Evolutionary conservation across 1,140 invertebrate genomes (phyloP).

Genomic region (Cryptotermes secundus): DNA sequence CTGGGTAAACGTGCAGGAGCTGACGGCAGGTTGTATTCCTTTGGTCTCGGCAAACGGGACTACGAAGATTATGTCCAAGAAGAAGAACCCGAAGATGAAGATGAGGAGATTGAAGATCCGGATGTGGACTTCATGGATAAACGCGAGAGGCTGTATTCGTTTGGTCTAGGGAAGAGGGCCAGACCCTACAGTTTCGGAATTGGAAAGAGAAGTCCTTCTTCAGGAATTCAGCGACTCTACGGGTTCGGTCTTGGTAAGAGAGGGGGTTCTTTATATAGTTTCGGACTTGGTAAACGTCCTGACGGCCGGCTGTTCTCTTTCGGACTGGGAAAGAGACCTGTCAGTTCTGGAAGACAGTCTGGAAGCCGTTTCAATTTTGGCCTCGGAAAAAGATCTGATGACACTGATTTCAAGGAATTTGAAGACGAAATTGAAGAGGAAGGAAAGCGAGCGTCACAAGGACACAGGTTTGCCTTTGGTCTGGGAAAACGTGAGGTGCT

Average conservation of each 20-base stretch:
- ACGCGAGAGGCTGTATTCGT: slow-evolving; percentile 52
- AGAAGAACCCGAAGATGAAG: slow-evolving; percentile 37
- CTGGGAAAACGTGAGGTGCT: slow-evolving; percentile 36
- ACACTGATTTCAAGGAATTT: background rate
- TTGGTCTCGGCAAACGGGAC: slow-evolving; percentile 41
- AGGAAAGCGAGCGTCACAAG: slow-evolving; percentile 19
- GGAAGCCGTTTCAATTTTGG: slow-evolving; percentile 34
- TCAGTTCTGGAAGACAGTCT: slow-evolving; percentile 7
- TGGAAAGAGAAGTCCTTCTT: slow-evolving; percentile 34
- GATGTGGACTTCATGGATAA: slow-evolving; percentile 32
- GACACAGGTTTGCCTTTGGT: slow-evolving; percentile 33
- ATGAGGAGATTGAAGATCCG: background rate
- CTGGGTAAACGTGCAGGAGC: slow-evolving; percentile 45
- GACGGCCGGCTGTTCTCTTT: slow-evolving; percentile 38
- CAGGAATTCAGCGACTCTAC: slow-evolving; percentile 41
- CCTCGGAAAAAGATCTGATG: slow-evolving; percentile 32
- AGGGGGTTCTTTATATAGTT: slow-evolving; percentile 41
- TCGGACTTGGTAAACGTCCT: slow-evolving; percentile 48
- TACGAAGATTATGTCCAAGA: slow-evolving; percentile 36
- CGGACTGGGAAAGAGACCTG: slow-evolving; percentile 38
- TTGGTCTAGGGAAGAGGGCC: slow-evolving; percentile 59
- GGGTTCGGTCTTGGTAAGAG: slow-evolving; percentile 53
- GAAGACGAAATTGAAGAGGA: slow-evolving; percentile 26
- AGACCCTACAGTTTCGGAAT: slow-evolving; percentile 40
- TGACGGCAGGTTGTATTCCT: slow-evolving; percentile 36